phyloP scores from a whole-genome alignment of 2,113 vertebrate species.

The Columba livia region DNA sequence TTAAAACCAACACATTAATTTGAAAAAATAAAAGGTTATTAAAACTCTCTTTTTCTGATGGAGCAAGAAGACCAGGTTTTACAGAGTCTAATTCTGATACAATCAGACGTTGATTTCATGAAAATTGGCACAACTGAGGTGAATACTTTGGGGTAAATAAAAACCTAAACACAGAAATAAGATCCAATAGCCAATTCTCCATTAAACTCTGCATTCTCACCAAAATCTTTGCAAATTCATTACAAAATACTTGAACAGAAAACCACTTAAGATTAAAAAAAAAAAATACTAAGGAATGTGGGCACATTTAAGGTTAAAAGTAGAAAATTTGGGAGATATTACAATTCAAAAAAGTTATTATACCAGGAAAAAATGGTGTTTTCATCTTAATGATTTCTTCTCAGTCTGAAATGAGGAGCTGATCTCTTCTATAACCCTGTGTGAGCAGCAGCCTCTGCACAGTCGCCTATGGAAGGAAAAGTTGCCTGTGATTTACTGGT shows the following conservation, averaged over 20 bases:
- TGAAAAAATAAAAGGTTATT: background rate
- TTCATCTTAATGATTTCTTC: background rate
- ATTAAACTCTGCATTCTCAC: background rate
- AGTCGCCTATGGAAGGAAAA: slow-evolving; percentile 6
- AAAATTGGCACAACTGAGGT: background rate
- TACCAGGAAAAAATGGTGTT: background rate
- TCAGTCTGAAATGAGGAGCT: background rate
- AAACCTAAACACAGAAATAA: background rate
- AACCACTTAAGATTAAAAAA: background rate
- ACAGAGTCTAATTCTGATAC: background rate
- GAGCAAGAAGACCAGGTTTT: background rate
- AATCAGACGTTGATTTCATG: background rate
- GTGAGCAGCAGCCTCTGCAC: background rate
- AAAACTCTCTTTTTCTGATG: background rate
- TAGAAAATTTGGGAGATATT: background rate
- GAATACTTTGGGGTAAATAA: background rate
- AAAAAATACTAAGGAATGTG: background rate
- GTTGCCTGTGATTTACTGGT: background rate
- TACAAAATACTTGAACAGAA: background rate
- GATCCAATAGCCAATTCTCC: background rate
- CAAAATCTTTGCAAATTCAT: background rate
- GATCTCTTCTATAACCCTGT: background rate
- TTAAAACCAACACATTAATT: background rate
- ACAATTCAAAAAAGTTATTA: background rate
- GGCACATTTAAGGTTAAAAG: background rate